phyloP scores from a whole-genome alignment of 1,140 invertebrate species.

The Procambarus clarkii region DNA sequence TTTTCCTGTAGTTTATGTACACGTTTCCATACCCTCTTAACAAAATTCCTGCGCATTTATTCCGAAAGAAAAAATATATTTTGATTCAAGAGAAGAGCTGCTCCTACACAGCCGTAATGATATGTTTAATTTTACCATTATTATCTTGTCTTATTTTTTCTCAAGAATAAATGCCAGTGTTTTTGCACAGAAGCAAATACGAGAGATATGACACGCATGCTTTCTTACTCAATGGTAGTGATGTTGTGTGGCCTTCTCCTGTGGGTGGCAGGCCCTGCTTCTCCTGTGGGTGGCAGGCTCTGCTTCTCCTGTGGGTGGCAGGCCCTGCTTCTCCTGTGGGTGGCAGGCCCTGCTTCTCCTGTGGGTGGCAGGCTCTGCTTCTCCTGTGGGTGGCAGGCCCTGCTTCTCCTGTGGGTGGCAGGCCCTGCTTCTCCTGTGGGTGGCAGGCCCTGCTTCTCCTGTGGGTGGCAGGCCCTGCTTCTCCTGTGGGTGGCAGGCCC shows the following conservation, averaged over 20 bases:
- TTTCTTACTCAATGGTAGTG: neutral
- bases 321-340: no score
- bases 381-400: no score
- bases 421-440: no score
- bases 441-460: neutral
- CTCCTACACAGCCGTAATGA: no score
- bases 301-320: no score
- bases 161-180: neutral
- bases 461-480: neutral
- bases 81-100: no score
- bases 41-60: neutral
- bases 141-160: neutral
- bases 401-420: no score
- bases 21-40: slow-evolving; percentile 4
- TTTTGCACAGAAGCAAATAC: neutral
- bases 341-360: neutral
- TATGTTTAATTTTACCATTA: no score
- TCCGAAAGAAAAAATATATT: neutral
- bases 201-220: neutral
- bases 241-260: neutral
- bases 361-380: no score
- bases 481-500: no score
- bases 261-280: neutral
- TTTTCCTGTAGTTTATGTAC: slow-evolving; percentile 18
- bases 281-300: no score